These are phyloP conservation scores for Parthenolecanium corni DNA, from an alignment of 2,888 invertebrate genomes.

Conservation along the genomic window DNA sequence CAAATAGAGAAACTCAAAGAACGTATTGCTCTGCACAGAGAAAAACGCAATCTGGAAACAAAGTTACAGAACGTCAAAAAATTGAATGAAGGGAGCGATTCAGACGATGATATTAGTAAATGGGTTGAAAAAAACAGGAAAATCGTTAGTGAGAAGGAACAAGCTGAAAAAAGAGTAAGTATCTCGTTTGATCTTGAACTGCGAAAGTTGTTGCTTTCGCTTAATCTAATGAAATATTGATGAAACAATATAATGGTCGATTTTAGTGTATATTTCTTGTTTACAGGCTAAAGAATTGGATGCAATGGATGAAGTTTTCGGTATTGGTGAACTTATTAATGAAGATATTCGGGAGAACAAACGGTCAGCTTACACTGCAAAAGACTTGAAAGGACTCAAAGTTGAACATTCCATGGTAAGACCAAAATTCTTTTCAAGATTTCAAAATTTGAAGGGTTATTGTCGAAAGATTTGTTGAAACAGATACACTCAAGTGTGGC, in stretches of 20 bases:
- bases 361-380: conserved; percentile 52
- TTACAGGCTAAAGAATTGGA: conserved; percentile 78
- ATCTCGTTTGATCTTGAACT: neutral
- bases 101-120: conserved; percentile 58
- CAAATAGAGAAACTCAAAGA: conserved; percentile 70
- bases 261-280: conserved; percentile 30
- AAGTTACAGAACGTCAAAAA: conserved; percentile 49
- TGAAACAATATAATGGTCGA: conserved; percentile 18
- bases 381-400: conserved; percentile 64
- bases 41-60: conserved; percentile 63
- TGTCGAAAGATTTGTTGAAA: too few species aligned
- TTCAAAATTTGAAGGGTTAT: too few species aligned
- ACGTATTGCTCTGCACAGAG: conserved; percentile 61
- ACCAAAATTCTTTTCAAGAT: neutral
- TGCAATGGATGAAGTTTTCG: conserved; percentile 91
- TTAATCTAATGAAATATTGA: conserved; percentile 26
- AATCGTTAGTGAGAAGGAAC: conserved; percentile 62
- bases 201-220: neutral
- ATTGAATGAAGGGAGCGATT: conserved; percentile 57
- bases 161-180: conserved; percentile 68
- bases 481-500: too few species aligned
- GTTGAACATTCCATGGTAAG: conserved; percentile 67
- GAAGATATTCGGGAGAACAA: conserved; percentile 54
- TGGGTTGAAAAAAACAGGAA: conserved; percentile 79
- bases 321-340: conserved; percentile 71